Percentiles rank a stretch among this genome's conserved stretches.
These are phyloP conservation scores for Etia nguti DNA, from an alignment of 2,113 vertebrate genomes.

Conservation along the genomic window DNA sequence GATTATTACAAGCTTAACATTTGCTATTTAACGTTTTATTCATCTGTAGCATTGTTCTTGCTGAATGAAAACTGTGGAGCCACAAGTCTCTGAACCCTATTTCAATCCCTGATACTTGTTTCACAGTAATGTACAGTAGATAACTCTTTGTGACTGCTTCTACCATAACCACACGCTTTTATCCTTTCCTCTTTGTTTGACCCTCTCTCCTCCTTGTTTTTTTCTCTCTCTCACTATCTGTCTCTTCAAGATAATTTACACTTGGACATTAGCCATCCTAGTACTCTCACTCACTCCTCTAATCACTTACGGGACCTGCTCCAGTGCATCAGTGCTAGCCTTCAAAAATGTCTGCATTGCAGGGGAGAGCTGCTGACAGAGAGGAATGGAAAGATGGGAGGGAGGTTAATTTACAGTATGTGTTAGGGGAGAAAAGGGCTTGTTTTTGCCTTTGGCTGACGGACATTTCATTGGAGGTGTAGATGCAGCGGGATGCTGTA, in stretches of 20 bases:
- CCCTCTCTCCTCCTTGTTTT: not conserved
- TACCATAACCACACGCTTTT: not conserved
- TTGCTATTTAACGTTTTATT: not conserved
- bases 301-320: constrained; percentile 37
- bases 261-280: constrained; percentile 4
- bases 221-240: not conserved
- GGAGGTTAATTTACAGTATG: not conserved
- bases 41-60: rapidly evolving
- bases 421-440: not conserved
- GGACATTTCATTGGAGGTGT: constrained; percentile 9
- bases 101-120: not conserved
- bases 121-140: not conserved
- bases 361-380: not conserved
- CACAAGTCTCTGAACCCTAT: not conserved
- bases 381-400: not conserved
- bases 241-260: constrained; percentile 28
- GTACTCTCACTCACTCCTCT: constrained; percentile 12
- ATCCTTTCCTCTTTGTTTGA: not conserved
- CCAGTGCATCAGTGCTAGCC: not conserved
- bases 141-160: not conserved
- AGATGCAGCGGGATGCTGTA: not conserved
- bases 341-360: constrained; percentile 43
- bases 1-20: not conserved
- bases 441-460: not conserved
- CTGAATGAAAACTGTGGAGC: not conserved